A percentile compares a stretch with the other conserved stretches of the same genome.
Evolutionary conservation across 2,113 vertebrate species (phyloP).

Genomic region (Sigmodon hispidus): DNA sequence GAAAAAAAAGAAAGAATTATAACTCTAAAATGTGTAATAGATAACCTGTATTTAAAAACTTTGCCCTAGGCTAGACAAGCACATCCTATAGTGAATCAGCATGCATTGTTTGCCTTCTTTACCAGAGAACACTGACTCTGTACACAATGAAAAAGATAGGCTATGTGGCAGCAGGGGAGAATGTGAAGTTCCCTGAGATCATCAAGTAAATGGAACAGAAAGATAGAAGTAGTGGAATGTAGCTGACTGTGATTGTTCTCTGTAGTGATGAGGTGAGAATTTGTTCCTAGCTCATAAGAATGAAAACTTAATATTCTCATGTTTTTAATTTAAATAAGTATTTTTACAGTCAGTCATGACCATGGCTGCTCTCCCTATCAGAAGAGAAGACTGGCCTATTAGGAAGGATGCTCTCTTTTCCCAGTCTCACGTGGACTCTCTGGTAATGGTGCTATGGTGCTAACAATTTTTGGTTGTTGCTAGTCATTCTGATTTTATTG

Average conservation of each 20-base stretch:
- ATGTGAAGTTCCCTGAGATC: rapidly evolving
- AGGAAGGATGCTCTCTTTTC: not conserved
- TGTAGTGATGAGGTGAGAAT: not conserved
- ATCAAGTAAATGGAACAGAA: not conserved
- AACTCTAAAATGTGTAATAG: not conserved
- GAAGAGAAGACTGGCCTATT: not conserved
- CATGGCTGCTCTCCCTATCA: not conserved
- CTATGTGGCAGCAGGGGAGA: rapidly evolving
- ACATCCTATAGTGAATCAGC: rapidly evolving
- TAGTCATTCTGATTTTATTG: not conserved
- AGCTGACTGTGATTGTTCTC: too few relatives aligned
- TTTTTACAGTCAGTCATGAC: not conserved
- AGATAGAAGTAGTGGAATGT: rapidly evolving
- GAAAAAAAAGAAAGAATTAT: not conserved
- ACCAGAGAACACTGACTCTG: not conserved
- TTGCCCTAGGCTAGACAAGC: not conserved
- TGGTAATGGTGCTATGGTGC: not conserved
- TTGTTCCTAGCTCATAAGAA: not conserved
- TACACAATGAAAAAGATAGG: not conserved
- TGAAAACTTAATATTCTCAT: not conserved
- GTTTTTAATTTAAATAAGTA: not conserved
- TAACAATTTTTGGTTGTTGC: not conserved
- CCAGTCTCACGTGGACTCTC: rapidly evolving
- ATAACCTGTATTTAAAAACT: not conserved
- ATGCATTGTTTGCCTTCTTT: not conserved